phyloP scores from a whole-genome alignment of 2,888 invertebrate species.

The Pteria penguin region DNA sequence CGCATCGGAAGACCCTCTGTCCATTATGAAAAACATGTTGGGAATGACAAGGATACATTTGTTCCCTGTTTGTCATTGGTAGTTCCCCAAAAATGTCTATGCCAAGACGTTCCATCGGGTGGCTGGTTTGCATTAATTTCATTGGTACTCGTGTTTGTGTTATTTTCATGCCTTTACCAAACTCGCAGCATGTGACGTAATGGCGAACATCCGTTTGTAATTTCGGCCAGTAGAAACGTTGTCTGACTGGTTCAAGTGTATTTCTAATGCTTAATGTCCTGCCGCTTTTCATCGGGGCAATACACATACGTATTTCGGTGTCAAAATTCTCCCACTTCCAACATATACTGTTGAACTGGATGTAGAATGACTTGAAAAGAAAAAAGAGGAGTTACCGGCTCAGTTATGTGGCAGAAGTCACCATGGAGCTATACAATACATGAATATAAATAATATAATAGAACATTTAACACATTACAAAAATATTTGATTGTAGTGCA shows the following conservation, averaged over 20 bases:
- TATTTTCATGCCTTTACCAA: background rate
- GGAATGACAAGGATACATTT: conserved; percentile 2
- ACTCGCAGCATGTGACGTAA: background rate
- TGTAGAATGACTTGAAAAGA: background rate
- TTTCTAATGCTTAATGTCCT: no score
- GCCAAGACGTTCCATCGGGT: background rate
- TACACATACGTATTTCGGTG: no score
- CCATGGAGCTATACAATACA: no score
- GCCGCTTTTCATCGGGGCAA: no score
- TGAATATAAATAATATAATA: no score
- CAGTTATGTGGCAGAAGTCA: no score
- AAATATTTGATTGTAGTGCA: no score
- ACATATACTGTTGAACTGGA: background rate
- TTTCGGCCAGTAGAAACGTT: conserved; percentile 2
- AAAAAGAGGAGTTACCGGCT: no score
- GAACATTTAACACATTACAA: no score
- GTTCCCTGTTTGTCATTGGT: background rate
- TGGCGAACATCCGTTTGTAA: conserved; percentile 1
- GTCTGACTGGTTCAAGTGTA: background rate
- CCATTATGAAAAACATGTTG: conserved; percentile 2
- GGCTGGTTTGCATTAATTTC: background rate
- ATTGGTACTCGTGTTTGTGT: conserved; percentile 12
- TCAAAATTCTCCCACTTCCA: conserved; percentile 5
- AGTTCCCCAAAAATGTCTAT: conserved; percentile 1
- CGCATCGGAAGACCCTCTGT: conserved; percentile 1